Conservation (phyloP, 2,797 vertebrate genomes). For the Echiichthys vipera region DNA sequence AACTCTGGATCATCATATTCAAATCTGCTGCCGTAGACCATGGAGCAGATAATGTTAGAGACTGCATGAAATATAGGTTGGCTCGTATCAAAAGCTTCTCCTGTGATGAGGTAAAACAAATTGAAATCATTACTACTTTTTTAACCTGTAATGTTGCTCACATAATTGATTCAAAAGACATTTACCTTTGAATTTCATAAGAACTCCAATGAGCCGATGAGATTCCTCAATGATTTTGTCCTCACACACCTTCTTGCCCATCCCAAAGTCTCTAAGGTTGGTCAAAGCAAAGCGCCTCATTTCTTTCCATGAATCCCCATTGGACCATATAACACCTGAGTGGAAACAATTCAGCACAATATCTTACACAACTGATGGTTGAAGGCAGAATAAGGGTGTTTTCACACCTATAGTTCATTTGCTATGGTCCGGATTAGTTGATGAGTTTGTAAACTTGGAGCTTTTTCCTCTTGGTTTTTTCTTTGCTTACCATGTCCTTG, state of each 20-base stretch:
- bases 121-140: background rate
- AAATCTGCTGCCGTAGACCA: conserved; percentile 59
- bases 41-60: conserved; percentile 59
- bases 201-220: conserved; percentile 7
- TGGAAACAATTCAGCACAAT: background rate
- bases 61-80: background rate
- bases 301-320: too few species aligned
- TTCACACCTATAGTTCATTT: too few species aligned
- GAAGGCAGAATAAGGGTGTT: background rate
- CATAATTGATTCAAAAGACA: too few species aligned
- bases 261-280: too few species aligned
- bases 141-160: background rate
- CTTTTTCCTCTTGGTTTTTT: too few species aligned
- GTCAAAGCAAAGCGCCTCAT: too few species aligned
- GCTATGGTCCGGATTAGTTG: too few species aligned
- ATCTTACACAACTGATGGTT: background rate
- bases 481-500: conserved; percentile 39
- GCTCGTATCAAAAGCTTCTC: conserved; percentile 32
- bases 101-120: background rate
- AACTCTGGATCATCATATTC: conserved; percentile 49
- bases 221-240: conserved; percentile 59
- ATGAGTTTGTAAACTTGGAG: too few species aligned
- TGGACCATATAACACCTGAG: conserved; percentile 21
- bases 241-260: conserved; percentile 24
- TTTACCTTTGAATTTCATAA: conserved; percentile 42